phyloP scores from a whole-genome alignment of 2,797 vertebrate genomes.

The Phrynocephalus vlangalii region DNA sequence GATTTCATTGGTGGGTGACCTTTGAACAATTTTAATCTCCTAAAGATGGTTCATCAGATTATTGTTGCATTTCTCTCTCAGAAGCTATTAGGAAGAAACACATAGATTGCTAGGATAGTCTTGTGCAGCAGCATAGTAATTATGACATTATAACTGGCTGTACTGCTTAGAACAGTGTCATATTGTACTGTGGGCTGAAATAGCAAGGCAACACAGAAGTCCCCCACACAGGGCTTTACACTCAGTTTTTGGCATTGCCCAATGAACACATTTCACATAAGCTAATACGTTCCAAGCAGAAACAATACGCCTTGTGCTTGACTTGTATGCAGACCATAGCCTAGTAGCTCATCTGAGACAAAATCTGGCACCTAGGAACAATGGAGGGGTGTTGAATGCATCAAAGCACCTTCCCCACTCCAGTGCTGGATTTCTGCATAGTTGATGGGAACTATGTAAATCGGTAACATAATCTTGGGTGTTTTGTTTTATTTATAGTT shows the following conservation, averaged over 20 bases:
- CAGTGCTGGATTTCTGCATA: not conserved
- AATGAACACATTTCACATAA: not conserved
- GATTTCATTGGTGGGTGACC: slow-evolving; percentile 11
- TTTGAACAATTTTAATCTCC: slow-evolving; percentile 19
- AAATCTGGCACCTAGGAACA: not conserved
- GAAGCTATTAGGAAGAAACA: not conserved
- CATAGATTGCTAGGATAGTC: not conserved
- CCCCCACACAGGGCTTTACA: not conserved
- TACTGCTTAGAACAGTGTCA: not conserved
- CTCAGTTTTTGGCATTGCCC: not conserved
- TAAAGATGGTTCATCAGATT: not conserved
- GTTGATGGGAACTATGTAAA: not conserved
- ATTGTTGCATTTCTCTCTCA: not conserved
- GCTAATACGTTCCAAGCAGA: not conserved
- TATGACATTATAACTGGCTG: not conserved
- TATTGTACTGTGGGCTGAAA: not conserved
- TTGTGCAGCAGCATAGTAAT: slow-evolving; percentile 5
- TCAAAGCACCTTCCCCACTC: not conserved
- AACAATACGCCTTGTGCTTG: slow-evolving; percentile 32
- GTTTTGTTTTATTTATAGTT: not conserved
- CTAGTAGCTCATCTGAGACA: not conserved
- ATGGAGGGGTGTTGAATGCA: not conserved
- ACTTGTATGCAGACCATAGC: not conserved
- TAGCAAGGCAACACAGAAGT: not conserved
- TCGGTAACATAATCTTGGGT: not conserved